Evolutionary conservation across 2,113 vertebrate species (phyloP), one percentile per base, ranked within the genome.

Genomic region (Ameiurus melas): DNA sequence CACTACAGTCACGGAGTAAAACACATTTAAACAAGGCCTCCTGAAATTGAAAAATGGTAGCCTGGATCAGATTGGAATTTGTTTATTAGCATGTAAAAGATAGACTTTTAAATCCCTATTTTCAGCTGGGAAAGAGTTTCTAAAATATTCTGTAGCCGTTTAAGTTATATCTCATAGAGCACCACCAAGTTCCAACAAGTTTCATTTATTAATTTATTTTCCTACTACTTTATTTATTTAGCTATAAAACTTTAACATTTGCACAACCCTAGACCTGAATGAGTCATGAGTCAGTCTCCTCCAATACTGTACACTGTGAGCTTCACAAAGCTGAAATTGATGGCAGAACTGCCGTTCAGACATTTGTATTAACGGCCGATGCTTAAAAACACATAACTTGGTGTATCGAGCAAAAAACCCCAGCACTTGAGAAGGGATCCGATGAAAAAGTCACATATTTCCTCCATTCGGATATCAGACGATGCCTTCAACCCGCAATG

Each of bases 51-150:
- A 86, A 51, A n/a, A 79, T n/a, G 5, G 88, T 90, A 90, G 86
- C 60, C 82, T 5, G 88, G 88, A 83, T 91, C 83, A 22, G 89
- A 83, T 86, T 90, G 86, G 83, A 94, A 94, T 95, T 90, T 92
- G 90, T 94, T 94, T 94, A 94, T 95, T 94, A 93, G 90, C 93
- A 93, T 95, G 90, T 93, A 51, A 51, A 51, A 51, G 91, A 95
- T 87, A 93, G 89, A 91, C 93, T 92, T 94, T 92, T 92, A 27
- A 25, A 51, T 51, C 20, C 22, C 12, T 86, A 93, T 94, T 94
- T 94, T 94, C 91, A 91, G 85, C 60, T 75, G 92, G 86, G 94
- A 94, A 94, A 93, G 88, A 92, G 92, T 93, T 94, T 94, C 91
- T 87, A 90, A 91, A 91, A 90, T 87, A 81, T 91, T 91, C 91